phyloP scores from a whole-genome alignment of 2,888 invertebrate species.

The Phortica magna region DNA sequence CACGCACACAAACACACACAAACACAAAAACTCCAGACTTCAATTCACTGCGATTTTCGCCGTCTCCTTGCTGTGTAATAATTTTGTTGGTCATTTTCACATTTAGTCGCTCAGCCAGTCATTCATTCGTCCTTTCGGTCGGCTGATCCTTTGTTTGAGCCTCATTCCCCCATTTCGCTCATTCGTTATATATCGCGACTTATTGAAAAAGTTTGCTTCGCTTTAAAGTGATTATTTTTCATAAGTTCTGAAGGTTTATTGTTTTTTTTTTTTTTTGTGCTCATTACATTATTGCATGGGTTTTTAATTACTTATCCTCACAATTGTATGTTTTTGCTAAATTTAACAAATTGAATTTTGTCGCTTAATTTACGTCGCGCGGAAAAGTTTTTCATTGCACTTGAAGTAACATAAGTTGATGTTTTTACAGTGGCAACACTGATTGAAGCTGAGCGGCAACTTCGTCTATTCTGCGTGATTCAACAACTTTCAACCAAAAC shows the following conservation, averaged over 20 bases:
- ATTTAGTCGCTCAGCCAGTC: background rate
- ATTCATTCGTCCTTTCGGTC: no score
- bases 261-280: no score
- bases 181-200: constrained; percentile 16
- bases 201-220: constrained; percentile 25
- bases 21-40: background rate
- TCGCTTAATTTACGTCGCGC: constrained; percentile 17
- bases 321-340: background rate
- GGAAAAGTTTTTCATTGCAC: background rate
- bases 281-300: background rate
- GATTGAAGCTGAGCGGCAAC: background rate
- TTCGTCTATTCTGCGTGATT: no score
- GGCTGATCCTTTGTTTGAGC: background rate
- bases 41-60: background rate
- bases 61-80: background rate
- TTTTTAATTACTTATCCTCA: constrained; percentile 20
- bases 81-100: constrained; percentile 2
- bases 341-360: constrained; percentile 5
- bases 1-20: background rate
- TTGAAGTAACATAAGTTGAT: background rate
- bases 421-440: background rate
- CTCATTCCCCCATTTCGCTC: constrained; percentile 4
- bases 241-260: background rate
- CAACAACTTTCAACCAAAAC: no score
- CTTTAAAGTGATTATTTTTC: background rate